These are phyloP conservation scores for Sceliomorpha sp. DNA, from an alignment of 2,888 invertebrate genomes.

Conservation along the genomic window DNA sequence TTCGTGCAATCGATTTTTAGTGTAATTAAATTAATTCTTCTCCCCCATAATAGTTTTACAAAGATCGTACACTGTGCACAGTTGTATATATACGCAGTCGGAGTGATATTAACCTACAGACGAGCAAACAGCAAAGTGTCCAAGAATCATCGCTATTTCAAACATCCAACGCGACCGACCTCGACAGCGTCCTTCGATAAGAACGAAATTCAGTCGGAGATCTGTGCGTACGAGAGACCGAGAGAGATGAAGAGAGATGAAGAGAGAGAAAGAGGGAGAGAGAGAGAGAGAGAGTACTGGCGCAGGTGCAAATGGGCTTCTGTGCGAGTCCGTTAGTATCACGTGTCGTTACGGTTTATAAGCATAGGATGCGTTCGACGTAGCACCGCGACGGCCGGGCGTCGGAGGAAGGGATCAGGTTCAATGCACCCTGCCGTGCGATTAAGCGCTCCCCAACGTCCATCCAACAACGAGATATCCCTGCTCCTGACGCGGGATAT, in stretches of 20 bases:
- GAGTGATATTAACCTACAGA: too few species aligned
- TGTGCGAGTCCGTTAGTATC: constrained; percentile 71
- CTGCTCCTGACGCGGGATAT: constrained; percentile 63
- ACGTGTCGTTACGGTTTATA: constrained; percentile 77
- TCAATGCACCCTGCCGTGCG: constrained; percentile 67
- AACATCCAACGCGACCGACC: not conserved
- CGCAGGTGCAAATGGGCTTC: constrained; percentile 61
- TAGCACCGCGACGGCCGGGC: constrained; percentile 52
- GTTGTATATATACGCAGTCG: too few species aligned
- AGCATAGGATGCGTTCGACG: constrained; percentile 72
- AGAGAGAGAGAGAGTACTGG: too few species aligned
- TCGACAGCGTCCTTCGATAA: constrained; percentile 25
- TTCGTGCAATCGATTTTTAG: too few species aligned
- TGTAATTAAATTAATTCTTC: too few species aligned
- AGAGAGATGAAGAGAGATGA: too few species aligned
- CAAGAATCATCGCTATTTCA: too few species aligned
- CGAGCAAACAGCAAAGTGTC: too few species aligned
- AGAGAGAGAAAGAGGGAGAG: too few species aligned
- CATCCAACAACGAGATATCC: constrained; percentile 63
- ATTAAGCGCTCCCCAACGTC: constrained; percentile 63
- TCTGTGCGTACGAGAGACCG: constrained; percentile 31
- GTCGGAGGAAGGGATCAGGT: constrained; percentile 61
- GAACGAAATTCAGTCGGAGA: constrained; percentile 31
- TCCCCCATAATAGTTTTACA: too few species aligned
- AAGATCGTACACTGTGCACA: too few species aligned